Evolutionary conservation across 2,797 vertebrate genomes (phyloP).

Genomic region (Bradypodion pumilum): DNA sequence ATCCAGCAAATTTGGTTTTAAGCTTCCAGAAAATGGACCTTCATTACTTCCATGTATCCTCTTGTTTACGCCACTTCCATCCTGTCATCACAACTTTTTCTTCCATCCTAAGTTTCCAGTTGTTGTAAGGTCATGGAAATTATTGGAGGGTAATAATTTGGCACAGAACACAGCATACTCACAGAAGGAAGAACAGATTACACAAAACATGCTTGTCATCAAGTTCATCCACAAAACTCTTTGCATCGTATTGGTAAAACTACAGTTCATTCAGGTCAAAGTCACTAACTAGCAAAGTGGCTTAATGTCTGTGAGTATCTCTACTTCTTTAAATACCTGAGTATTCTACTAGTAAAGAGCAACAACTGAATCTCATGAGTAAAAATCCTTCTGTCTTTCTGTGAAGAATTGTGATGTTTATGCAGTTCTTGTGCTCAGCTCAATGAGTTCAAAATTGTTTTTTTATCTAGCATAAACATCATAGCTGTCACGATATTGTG

Average conservation of each 20-base stretch:
- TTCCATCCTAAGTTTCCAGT: not conserved
- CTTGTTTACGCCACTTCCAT: not conserved
- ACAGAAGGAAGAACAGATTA: not conserved
- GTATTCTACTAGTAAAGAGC: slow-evolving; percentile 25
- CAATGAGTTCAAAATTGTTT: slow-evolving; percentile 34
- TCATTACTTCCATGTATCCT: not conserved
- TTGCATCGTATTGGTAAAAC: too few species aligned
- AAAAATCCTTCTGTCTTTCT: slow-evolving; percentile 27
- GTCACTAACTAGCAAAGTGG: not conserved
- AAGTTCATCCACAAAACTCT: not conserved
- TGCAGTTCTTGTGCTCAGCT: not conserved
- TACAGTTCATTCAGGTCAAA: not conserved
- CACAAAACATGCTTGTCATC: not conserved
- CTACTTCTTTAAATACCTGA: not conserved
- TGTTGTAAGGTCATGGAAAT: not conserved
- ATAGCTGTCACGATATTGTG: slow-evolving; percentile 29
- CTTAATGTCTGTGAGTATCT: not conserved
- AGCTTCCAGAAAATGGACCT: not conserved
- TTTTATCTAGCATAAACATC: slow-evolving; percentile 25
- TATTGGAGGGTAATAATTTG: not conserved
- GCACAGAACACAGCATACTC: not conserved
- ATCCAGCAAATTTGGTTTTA: not conserved
- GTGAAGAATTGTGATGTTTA: not conserved
- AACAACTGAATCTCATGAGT: slow-evolving; percentile 24
- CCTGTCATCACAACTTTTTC: not conserved